Conservation (phyloP, 1,140 invertebrate species). For the Diuraphis noxia region DNA sequence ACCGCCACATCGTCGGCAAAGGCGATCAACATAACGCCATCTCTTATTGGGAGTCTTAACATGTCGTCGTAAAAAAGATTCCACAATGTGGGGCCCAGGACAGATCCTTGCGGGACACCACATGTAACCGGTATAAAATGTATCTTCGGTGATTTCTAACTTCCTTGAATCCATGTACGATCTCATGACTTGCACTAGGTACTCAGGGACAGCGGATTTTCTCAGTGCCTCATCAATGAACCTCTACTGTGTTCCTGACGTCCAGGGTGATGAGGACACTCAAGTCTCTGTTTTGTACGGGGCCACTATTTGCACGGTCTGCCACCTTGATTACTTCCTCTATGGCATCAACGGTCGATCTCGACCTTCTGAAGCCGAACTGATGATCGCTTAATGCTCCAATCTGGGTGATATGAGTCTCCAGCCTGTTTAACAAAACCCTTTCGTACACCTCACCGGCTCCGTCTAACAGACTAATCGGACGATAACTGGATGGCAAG, state of each 20-base stretch:
- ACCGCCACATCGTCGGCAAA: no score
- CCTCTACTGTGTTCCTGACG: neutral
- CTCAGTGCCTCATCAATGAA: neutral
- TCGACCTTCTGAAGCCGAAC: neutral
- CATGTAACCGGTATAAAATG: neutral
- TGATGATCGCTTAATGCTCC: neutral
- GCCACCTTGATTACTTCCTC: neutral
- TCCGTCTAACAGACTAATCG: neutral
- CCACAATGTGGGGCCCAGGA: neutral
- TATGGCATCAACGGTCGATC: neutral
- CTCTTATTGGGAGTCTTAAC: neutral
- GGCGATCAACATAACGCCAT: neutral
- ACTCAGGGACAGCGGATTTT: neutral
- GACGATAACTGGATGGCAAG: neutral
- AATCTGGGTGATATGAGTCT: neutral
- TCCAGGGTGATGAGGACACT: neutral
- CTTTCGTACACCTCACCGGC: neutral
- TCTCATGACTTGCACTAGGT: neutral
- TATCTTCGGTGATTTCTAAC: neutral
- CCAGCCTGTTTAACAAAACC: neutral
- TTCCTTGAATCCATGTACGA: neutral
- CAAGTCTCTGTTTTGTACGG: neutral
- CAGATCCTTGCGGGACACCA: neutral
- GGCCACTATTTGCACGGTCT: neutral
- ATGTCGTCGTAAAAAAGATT: neutral